phyloP scores from a whole-genome alignment of 2,797 vertebrate species.

The Tauraco hartlaubi region DNA sequence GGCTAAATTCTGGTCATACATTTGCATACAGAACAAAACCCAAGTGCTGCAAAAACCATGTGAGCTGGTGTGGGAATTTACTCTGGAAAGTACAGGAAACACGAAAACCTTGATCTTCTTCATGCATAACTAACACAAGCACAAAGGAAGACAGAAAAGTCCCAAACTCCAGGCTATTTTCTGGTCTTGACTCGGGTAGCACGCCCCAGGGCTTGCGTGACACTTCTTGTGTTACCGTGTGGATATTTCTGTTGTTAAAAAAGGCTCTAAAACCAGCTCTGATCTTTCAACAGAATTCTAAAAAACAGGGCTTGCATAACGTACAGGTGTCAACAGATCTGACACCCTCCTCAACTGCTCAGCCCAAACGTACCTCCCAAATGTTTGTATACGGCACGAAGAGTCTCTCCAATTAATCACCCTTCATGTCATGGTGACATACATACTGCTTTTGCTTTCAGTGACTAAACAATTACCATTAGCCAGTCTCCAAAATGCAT shows the following conservation, averaged over 20 bases:
- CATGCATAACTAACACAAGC: neutral
- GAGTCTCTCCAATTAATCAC: neutral
- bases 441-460: neutral
- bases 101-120: neutral
- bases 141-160: neutral
- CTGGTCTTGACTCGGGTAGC: neutral
- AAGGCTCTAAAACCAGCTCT: neutral
- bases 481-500: neutral
- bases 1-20: neutral
- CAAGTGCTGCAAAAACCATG: neutral
- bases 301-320: neutral
- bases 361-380: neutral
- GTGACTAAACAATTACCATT: neutral
- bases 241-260: neutral
- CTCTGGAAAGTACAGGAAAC: conserved; percentile 61
- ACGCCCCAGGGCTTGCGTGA: neutral
- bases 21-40: conserved; percentile 39
- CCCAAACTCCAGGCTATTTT: neutral
- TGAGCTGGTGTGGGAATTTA: neutral
- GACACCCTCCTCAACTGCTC: neutral
- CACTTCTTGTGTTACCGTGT: neutral
- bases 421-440: neutral
- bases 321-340: neutral
- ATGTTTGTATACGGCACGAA: neutral
- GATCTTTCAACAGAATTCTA: neutral